These are phyloP conservation scores for Panthera tigris DNA, from an alignment of 2,113 vertebrate species.

Conservation along the genomic window DNA sequence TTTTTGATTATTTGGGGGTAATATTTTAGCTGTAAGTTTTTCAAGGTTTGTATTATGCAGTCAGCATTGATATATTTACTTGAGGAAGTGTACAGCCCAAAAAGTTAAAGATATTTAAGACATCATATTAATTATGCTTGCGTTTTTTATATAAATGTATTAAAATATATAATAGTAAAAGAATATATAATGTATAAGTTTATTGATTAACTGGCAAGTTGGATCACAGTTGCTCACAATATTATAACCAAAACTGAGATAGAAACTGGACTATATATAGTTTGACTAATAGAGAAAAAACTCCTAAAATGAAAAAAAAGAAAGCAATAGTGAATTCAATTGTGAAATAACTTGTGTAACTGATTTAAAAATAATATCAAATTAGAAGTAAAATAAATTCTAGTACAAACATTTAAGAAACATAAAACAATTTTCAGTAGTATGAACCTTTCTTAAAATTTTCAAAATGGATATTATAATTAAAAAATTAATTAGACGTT, in stretches of 20 bases:
- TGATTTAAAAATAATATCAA: neutral
- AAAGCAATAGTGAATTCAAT: neutral
- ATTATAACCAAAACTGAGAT: neutral
- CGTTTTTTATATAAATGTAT: neutral
- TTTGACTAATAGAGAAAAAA: neutral
- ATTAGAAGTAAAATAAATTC: neutral
- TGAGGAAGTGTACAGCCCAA: neutral
- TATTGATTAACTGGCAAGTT: neutral
- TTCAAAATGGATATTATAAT: neutral
- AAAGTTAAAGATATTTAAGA: neutral
- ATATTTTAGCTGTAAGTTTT: neutral
- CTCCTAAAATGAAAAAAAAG: neutral
- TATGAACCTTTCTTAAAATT: neutral
- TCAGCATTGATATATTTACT: neutral
- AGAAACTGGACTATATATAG: neutral
- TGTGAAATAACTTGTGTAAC: neutral
- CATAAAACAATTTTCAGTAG: neutral
- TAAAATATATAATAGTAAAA: neutral
- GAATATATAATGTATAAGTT: neutral
- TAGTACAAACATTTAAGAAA: neutral
- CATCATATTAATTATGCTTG: neutral
- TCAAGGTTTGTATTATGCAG: neutral
- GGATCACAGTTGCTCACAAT: neutral
- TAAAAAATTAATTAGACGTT: neutral
- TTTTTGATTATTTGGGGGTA: neutral